A percentile compares a stretch with the other conserved stretches of the same genome.
These are phyloP conservation scores for Bradypus variegatus DNA, from an alignment of 2,797 vertebrate genomes.

Conservation along the genomic window DNA sequence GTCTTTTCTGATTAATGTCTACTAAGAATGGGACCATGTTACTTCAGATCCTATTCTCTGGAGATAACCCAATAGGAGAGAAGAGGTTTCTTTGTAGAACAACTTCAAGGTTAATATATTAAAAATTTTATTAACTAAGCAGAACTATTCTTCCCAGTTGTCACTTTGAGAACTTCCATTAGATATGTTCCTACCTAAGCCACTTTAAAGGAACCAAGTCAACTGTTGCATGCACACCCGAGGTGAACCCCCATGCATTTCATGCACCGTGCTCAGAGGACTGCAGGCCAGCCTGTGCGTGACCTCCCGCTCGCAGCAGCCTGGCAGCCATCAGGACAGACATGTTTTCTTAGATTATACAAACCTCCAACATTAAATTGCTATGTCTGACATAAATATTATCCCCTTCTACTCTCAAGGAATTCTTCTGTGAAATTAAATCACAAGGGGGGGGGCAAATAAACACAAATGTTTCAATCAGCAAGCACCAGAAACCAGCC, in stretches of 20 bases:
- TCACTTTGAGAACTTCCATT: slow-evolving; percentile 63
- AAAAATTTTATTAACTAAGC: slow-evolving; percentile 41
- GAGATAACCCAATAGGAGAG: slow-evolving; percentile 27
- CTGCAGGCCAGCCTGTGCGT: slow-evolving; percentile 80
- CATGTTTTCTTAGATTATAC: slow-evolving; percentile 79
- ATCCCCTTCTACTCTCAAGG: slow-evolving; percentile 96
- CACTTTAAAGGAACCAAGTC: slow-evolving; percentile 41
- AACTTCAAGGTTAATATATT: not conserved
- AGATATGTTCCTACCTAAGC: slow-evolving; percentile 33
- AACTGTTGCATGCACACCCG: slow-evolving; percentile 71
- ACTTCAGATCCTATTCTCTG: not conserved
- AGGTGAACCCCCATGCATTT: slow-evolving; percentile 76
- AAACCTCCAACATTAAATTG: slow-evolving; percentile 99
- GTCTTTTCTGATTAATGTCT: not conserved
- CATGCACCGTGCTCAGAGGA: slow-evolving; percentile 80
- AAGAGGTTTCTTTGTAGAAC: not conserved
- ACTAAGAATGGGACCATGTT: slow-evolving; percentile 6
- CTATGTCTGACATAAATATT: slow-evolving; percentile 99
- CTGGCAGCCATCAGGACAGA: slow-evolving; percentile 78
- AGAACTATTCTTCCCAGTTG: slow-evolving; percentile 69
- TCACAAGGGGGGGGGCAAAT: slow-evolving; percentile 69
- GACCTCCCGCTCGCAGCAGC: slow-evolving; percentile 79
- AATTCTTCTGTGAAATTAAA: slow-evolving; percentile 92
- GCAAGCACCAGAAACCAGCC: slow-evolving; percentile 60
- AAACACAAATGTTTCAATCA: slow-evolving; percentile 67